phyloP scores from a whole-genome alignment of 2,888 invertebrate genomes.

The Drosophila buzzatii region DNA sequence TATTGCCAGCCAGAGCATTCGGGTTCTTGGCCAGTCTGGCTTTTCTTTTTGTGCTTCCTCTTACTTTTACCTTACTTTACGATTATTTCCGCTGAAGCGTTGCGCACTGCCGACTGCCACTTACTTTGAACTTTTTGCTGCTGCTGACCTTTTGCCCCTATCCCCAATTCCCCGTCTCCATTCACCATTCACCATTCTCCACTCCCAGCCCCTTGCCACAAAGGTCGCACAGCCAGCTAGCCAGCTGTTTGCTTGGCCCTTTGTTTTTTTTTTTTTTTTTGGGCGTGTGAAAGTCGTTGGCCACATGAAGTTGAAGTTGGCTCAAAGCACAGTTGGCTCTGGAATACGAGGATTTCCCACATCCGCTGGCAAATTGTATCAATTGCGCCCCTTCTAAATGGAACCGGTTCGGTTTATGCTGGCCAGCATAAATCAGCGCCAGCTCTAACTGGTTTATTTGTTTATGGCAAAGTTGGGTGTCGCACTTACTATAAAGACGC shows the following conservation, averaged over 20 bases:
- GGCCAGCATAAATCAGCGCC: conserved; percentile 58
- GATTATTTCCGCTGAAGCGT: conserved; percentile 78
- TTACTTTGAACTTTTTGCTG: conserved; percentile 70
- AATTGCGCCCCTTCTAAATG: conserved; percentile 57
- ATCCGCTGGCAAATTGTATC: conserved; percentile 71
- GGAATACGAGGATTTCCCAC: conserved; percentile 46
- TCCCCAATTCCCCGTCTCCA: neutral
- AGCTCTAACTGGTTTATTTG: conserved; percentile 74
- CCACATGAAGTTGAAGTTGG: conserved; percentile 37
- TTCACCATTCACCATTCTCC: neutral
- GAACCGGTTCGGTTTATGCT: conserved; percentile 57
- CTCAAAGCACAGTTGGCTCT: conserved; percentile 27
- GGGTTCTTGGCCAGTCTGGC: conserved; percentile 17
- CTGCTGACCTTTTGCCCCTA: conserved; percentile 38
- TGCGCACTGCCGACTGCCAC: conserved; percentile 70
- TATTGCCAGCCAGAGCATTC: conserved; percentile 54
- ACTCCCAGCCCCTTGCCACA: neutral
- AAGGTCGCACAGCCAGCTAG: conserved; percentile 14
- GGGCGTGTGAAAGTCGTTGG: conserved; percentile 74
- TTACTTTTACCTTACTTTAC: conserved; percentile 69
- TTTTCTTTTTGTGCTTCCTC: conserved; percentile 16
- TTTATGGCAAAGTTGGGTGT: conserved; percentile 52
- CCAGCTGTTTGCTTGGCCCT: conserved; percentile 25
- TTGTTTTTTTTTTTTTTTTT: conserved; percentile 2
- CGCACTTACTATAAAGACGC: conserved; percentile 10